Percentiles rank a stretch among this genome's conserved stretches.
phyloP scores from a whole-genome alignment of 2,797 vertebrate genomes.

The Cynodonichthys magdalenae region DNA sequence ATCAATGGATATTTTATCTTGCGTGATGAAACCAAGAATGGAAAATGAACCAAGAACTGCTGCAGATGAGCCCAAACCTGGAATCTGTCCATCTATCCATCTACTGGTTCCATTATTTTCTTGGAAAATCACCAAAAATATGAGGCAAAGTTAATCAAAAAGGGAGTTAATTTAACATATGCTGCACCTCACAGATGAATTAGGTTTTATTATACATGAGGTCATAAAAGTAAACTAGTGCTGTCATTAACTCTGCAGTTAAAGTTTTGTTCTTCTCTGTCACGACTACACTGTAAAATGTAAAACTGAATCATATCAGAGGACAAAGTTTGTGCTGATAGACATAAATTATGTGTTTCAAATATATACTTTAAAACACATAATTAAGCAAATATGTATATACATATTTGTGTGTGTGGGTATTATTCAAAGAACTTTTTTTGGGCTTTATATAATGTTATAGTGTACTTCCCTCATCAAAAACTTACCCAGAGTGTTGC shows the following conservation, averaged over 20 bases:
- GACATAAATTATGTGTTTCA: too few species aligned
- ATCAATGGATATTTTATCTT: conserved; percentile 44
- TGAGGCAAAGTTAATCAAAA: conserved; percentile 15
- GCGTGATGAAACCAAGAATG: conserved; percentile 34
- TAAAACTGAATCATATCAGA: neutral
- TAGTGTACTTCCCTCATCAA: too few species aligned
- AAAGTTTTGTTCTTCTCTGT: neutral
- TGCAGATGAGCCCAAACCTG: neutral
- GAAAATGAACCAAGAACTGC: conserved; percentile 22
- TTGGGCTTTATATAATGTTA: too few species aligned
- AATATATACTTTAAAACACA: too few species aligned
- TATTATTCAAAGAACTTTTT: too few species aligned
- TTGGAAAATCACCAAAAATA: conserved; percentile 13
- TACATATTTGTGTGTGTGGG: too few species aligned
- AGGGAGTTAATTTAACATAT: neutral
- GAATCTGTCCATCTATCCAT: conserved; percentile 16
- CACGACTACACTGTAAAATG: neutral
- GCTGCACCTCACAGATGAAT: conserved; percentile 5
- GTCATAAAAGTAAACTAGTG: neutral
- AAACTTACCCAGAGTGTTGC: too few species aligned
- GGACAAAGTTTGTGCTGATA: neutral
- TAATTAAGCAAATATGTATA: too few species aligned
- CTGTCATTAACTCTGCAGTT: neutral
- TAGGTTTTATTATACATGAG: neutral
- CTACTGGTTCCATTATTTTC: conserved; percentile 1